A percentile compares a stretch with the other conserved stretches of the same genome.
phyloP scores from a whole-genome alignment of 1,140 invertebrate species.

The Atta colombica region DNA sequence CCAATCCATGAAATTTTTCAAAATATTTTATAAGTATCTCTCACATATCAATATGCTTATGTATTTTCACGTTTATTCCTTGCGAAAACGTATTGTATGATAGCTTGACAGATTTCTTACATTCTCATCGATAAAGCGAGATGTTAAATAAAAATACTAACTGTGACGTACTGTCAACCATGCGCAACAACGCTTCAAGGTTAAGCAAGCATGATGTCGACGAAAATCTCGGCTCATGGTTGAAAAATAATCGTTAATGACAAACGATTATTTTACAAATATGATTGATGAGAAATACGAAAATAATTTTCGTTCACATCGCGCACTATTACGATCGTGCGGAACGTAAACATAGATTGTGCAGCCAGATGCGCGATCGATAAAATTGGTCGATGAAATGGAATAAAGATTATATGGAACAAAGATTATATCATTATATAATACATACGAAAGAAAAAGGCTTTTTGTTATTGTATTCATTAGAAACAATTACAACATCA shows the following conservation, averaged over 20 bases:
- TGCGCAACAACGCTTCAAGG: background rate
- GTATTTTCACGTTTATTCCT: background rate
- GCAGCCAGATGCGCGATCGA: slow-evolving; percentile 2
- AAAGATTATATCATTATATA: background rate
- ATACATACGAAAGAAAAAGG: background rate
- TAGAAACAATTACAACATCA: background rate
- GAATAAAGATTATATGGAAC: background rate
- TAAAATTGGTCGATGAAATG: background rate
- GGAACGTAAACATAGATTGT: slow-evolving; percentile 21
- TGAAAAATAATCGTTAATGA: slow-evolving; percentile 8
- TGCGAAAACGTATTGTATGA: background rate
- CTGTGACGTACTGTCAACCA: background rate
- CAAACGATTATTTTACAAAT: too few relatives aligned
- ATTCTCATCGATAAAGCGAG: slow-evolving; percentile 2
- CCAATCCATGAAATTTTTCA: background rate
- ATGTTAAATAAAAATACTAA: slow-evolving; percentile 21
- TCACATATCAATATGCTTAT: background rate
- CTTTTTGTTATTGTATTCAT: background rate
- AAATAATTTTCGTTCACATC: slow-evolving; percentile 25
- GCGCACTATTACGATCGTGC: background rate
- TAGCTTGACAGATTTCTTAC: background rate
- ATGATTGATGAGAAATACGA: background rate
- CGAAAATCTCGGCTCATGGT: slow-evolving; percentile 13
- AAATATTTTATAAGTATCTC: background rate
- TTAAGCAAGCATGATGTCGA: background rate